Evolutionary conservation across 1,140 invertebrate species (phyloP), one percentile per base, ranked within the genome.

Genomic region (Calliphora vicina): DNA sequence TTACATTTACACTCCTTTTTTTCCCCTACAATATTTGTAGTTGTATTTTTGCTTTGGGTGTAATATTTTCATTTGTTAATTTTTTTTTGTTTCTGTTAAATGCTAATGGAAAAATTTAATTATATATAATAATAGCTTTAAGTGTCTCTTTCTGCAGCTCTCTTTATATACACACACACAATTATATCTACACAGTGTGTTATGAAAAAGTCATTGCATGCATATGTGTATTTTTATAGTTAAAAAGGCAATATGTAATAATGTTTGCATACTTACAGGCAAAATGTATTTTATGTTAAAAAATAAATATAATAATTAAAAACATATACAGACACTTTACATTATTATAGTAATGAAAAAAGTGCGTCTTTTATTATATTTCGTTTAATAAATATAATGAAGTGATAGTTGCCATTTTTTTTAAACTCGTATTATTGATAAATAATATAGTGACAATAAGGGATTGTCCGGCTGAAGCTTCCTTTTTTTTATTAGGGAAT

Each of bases 101-200:
- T 78, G 74, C 42, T 78, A 78, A 78, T 78, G 74, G 74, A 78
- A 78, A 78, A 78, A 45, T 78, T 78, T 78, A 78, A 78, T 78
- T 78, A 78, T 78, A 78, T 78, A n/a, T 78, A 23, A 78, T 78
- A 78, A 78, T 78, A 78, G 74, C 74, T 45, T 20, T 25, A 78
- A 78, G 74, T 78, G 35, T 78, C n/a, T 23, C 6, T 67, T 12
- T 67, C 10, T 67, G 2, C 20, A 23, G 1, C n/a, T 50, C n/a
- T 67, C 50, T 61, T 3, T 61, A 3, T n/a, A 76, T 12, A 9
- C n/a, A 72, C 20, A 76, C 27, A 42, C 13, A 5, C 5, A 17
- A 5, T 15, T 61, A 61, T 61, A 61, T n/a, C 6, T 61, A 61
- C n/a, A 61, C 42, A 43, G 0, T 50, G 0, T n/a, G 12, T n/a